A percentile compares a stretch with the other conserved stretches of the same genome.
phyloP scores from a whole-genome alignment of 2,797 vertebrate species.

The Scarus forsteni region DNA sequence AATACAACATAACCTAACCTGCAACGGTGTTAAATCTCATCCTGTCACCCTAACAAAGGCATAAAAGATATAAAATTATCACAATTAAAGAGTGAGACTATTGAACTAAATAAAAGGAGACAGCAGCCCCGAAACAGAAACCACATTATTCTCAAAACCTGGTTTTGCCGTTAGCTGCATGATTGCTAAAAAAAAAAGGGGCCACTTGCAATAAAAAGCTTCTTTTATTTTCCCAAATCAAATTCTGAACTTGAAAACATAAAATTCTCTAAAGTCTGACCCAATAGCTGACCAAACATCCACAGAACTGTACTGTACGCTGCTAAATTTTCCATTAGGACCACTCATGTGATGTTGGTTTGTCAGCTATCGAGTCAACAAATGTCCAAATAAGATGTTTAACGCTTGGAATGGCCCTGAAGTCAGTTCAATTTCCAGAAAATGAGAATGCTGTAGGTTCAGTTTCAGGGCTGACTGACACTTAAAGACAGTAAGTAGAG shows the following conservation, averaged over 20 bases:
- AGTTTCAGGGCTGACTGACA: conserved; percentile 61
- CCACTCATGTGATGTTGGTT: too few species aligned
- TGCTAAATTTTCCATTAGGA: too few species aligned
- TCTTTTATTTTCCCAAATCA: too few species aligned
- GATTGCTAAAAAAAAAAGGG: too few species aligned
- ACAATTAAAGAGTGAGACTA: conserved; percentile 4
- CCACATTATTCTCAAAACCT: conserved; percentile 6
- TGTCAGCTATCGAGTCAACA: neutral
- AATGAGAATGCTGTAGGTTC: conserved; percentile 21
- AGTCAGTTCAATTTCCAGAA: neutral
- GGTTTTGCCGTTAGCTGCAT: conserved; percentile 2
- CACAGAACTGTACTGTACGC: too few species aligned
- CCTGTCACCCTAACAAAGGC: neutral
- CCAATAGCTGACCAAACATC: too few species aligned
- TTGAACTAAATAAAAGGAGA: conserved; percentile 45
- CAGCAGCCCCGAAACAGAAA: conserved; percentile 44
- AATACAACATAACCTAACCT: neutral
- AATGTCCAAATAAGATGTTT: neutral
- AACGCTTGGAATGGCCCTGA: neutral
- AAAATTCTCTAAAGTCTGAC: too few species aligned
- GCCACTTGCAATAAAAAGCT: too few species aligned
- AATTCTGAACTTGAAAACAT: too few species aligned
- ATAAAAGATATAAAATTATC: neutral
- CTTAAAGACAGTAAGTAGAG: conserved; percentile 76
- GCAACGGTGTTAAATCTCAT: neutral